Evolutionary conservation across 2,113 vertebrate species (phyloP).

Genomic region (Brachyistius frenatus): DNA sequence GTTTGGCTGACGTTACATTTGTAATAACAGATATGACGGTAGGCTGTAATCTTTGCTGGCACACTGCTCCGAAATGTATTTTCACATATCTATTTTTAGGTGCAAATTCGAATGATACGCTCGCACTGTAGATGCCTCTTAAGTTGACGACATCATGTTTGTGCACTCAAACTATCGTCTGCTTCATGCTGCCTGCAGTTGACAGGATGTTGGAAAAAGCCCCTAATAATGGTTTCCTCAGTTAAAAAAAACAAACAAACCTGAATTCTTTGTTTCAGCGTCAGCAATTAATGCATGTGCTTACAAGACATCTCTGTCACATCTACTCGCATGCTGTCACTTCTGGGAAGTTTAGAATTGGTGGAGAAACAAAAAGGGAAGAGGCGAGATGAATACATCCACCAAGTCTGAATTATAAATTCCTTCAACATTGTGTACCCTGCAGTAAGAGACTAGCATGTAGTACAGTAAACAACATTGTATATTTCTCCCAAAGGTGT

Average conservation of each 20-base stretch:
- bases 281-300: slow-evolving; percentile 24
- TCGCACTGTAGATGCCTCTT: not conserved
- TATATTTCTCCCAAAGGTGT: slow-evolving; percentile 33
- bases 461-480: slow-evolving; percentile 32
- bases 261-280: not conserved
- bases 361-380: not conserved
- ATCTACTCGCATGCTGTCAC: slow-evolving; percentile 12
- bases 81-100: too few relatives aligned
- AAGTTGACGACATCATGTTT: not conserved
- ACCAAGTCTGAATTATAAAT: slow-evolving; percentile 50
- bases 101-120: too few relatives aligned
- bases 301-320: slow-evolving; percentile 30
- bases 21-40: too few relatives aligned
- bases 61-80: too few relatives aligned
- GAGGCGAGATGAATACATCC: slow-evolving; percentile 35
- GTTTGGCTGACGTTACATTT: too few relatives aligned
- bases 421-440: slow-evolving; percentile 27
- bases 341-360: slow-evolving; percentile 4
- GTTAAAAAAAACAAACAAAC: not conserved
- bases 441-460: slow-evolving; percentile 29
- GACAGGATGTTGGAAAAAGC: slow-evolving; percentile 17
- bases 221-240: not conserved
- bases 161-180: not conserved
- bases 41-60: too few relatives aligned
- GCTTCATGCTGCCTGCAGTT: not conserved